Percentiles rank a stretch among this genome's conserved stretches.
These are phyloP conservation scores for Antheraea assamensis DNA, from an alignment of 2,888 invertebrate species.

Conservation along the genomic window DNA sequence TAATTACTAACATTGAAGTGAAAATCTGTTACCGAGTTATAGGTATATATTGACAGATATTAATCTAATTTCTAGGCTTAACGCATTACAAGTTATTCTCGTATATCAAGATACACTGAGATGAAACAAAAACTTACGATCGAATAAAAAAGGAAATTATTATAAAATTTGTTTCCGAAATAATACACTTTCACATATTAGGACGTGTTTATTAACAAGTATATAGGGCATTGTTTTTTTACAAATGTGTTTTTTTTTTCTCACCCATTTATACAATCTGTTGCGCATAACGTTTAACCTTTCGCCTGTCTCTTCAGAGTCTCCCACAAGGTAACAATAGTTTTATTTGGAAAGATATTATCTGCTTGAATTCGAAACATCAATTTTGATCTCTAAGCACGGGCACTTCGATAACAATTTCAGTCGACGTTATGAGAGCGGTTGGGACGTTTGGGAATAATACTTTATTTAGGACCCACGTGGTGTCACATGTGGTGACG, in stretches of 20 bases:
- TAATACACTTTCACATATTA: neutral
- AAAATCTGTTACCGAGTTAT: no score
- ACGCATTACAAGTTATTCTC: no score
- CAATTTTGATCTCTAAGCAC: constrained; percentile 21
- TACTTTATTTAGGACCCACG: constrained; percentile 67
- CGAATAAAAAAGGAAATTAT: neutral
- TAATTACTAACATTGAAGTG: no score
- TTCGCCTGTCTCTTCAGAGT: constrained; percentile 67
- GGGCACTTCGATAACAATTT: constrained; percentile 1
- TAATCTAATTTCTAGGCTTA: no score
- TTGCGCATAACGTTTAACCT: constrained; percentile 74
- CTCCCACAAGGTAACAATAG: constrained; percentile 75
- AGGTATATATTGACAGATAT: no score
- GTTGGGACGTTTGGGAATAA: constrained; percentile 34
- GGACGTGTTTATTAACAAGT: neutral
- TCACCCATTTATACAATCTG: constrained; percentile 64
- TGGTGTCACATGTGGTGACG: constrained; percentile 73
- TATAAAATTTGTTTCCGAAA: neutral
- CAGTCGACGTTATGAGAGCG: neutral
- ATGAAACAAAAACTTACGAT: neutral
- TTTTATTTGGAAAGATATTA: neutral
- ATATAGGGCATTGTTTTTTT: constrained; percentile 31
- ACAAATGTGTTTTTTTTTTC: constrained; percentile 37
- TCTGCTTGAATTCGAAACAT: neutral
- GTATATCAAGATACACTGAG: neutral